Evolutionary conservation across 2,888 invertebrate species (phyloP), one percentile per base, ranked within the genome.

Genomic region (Cephus rjabovi): DNA sequence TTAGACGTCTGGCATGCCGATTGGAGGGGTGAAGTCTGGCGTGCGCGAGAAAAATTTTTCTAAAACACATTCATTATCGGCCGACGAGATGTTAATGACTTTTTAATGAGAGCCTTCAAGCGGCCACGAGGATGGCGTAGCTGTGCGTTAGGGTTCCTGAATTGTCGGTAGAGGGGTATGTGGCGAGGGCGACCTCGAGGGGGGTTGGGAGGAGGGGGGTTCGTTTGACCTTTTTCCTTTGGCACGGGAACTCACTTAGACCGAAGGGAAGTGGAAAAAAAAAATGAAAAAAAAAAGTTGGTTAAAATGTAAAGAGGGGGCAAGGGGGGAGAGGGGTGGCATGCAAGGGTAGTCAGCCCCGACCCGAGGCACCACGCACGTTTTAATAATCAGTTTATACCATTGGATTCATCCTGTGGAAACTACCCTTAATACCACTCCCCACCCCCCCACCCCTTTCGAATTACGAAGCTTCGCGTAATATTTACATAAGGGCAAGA

Each of bases 81-180:
- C 80, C 31, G 81, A 79, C 81, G 79, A 79, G 79, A 79, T 80
- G 85, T 83, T 86, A 86, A 86, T 85, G 83, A 82, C 83, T 82
- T 85, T 86, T 85, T 85, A 87, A 87, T 83, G 84, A 86, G 85
- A 84, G 80, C 82, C 12, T 83, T 80, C 80, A 84, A 83, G 80
- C 84, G 81, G 81, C 15, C 80, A 81, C 82, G 81, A 75, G 23
- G 6, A 23, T 9, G 9, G 6, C 40, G 23, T 56, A 4, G 23
- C 40, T 56, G 1, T 23, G 6, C 37, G 37, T 23, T 15, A 12
- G 71, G 30, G 30, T 35, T 3, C 30, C 31, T 30, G 71, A 71
- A 71, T 30, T 23, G 15, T 56, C 15, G 40, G 71, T 6, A 34
- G 3, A 33, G 33, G 30, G 11, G 71, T 11, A 12, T 12, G 12